These are phyloP conservation scores for Drosophila anomalata DNA, from an alignment of 2,888 invertebrate genomes.

Conservation along the genomic window DNA sequence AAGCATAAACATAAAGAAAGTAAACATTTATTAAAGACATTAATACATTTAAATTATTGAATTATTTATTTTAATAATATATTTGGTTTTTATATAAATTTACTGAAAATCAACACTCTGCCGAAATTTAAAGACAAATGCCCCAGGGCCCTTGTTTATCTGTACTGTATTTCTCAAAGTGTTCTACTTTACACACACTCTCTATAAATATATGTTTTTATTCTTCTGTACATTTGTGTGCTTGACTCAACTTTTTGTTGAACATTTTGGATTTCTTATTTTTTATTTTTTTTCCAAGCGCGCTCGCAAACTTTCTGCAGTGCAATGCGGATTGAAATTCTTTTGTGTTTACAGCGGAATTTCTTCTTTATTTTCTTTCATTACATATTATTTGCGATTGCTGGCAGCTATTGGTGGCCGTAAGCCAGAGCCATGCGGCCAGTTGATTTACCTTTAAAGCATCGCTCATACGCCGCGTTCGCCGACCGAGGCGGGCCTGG, in stretches of 20 bases:
- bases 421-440: conserved; percentile 23
- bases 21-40: too few relatives aligned
- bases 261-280: background rate
- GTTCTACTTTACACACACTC: conserved; percentile 3
- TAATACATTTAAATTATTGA: too few relatives aligned
- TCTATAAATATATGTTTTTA: conserved; percentile 15
- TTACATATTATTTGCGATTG: conserved; percentile 36
- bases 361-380: conserved; percentile 51
- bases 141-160: background rate
- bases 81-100: too few relatives aligned
- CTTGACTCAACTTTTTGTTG: conserved; percentile 36
- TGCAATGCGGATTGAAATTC: conserved; percentile 72
- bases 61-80: too few relatives aligned
- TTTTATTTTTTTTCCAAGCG: conserved; percentile 28
- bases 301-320: conserved; percentile 56
- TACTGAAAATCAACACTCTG: too few relatives aligned
- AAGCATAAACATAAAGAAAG: too few relatives aligned
- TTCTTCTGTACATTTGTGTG: conserved; percentile 29
- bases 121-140: too few relatives aligned
- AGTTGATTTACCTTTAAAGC: conserved; percentile 41
- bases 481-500: background rate
- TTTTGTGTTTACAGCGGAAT: conserved; percentile 71
- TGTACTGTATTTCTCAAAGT: background rate
- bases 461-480: conserved; percentile 54
- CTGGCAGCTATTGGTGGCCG: conserved; percentile 33